These are phyloP conservation scores for Drosophila demipolita DNA, from an alignment of 2,888 invertebrate species.

Conservation along the genomic window DNA sequence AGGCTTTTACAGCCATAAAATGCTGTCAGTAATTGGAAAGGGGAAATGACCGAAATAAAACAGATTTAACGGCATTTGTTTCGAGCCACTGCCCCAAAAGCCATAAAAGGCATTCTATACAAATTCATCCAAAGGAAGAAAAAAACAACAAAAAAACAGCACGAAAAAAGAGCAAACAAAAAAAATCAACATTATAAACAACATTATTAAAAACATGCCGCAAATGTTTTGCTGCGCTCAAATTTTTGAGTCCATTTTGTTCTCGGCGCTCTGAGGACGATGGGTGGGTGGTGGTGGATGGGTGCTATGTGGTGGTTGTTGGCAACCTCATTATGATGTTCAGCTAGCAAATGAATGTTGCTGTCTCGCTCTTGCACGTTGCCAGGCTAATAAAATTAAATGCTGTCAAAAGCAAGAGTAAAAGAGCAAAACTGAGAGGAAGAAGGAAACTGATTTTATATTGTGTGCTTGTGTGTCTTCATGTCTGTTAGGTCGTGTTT, in stretches of 20 bases:
- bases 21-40: conserved; percentile 31
- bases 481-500: conserved; percentile 18
- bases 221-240: conserved; percentile 78
- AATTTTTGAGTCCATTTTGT: conserved; percentile 83
- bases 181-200: conserved; percentile 74
- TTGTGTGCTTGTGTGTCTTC: conserved; percentile 15
- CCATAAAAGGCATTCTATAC: conserved; percentile 72
- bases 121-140: conserved; percentile 43
- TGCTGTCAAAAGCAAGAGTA: conserved; percentile 26
- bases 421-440: conserved; percentile 25
- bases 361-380: conserved; percentile 33
- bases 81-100: conserved; percentile 40
- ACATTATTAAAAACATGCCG: conserved; percentile 83
- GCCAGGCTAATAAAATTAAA: conserved; percentile 75
- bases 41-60: conserved; percentile 57
- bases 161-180: conserved; percentile 25
- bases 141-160: conserved; percentile 27
- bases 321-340: conserved; percentile 67
- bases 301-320: conserved; percentile 14
- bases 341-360: conserved; percentile 57
- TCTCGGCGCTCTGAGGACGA: conserved; percentile 37
- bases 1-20: conserved; percentile 41
- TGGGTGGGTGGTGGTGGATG: conserved; percentile 11
- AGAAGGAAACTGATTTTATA: conserved; percentile 11
- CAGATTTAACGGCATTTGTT: conserved; percentile 59